These are phyloP conservation scores for Ephialtes manifestator DNA, from an alignment of 2,888 invertebrate genomes.

Conservation along the genomic window DNA sequence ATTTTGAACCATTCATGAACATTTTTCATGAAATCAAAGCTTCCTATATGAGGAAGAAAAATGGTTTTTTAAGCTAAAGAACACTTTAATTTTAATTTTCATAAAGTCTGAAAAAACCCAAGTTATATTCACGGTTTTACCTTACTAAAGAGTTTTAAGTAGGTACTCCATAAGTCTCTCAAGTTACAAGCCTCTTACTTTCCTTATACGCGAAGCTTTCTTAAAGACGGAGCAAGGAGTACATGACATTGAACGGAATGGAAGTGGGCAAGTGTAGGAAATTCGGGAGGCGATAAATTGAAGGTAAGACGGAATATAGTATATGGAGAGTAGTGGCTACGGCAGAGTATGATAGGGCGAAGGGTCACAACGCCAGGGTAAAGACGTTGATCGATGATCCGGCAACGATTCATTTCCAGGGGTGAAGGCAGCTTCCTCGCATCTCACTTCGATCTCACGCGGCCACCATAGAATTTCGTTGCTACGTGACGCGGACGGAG, in stretches of 20 bases:
- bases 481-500: slow-evolving; percentile 56
- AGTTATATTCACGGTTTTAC: not conserved
- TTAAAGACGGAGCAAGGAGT: not conserved
- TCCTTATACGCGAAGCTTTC: not conserved
- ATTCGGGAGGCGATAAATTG: slow-evolving; percentile 16
- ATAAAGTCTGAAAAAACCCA: no score
- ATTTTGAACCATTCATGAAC: no score
- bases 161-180: not conserved
- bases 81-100: not conserved
- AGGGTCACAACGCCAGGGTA: slow-evolving; percentile 32
- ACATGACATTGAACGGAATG: not conserved
- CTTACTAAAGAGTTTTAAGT: not conserved
- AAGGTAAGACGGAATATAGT: slow-evolving; percentile 25
- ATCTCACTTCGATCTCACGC: slow-evolving; percentile 55
- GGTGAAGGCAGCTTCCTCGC: slow-evolving; percentile 21
- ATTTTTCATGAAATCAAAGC: not conserved
- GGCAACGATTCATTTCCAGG: slow-evolving; percentile 41
- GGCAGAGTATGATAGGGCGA: slow-evolving; percentile 31
- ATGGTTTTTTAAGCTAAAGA: not conserved
- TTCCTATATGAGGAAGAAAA: not conserved
- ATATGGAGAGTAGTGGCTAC: not conserved
- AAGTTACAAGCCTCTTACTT: not conserved
- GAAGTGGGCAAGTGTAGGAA: not conserved
- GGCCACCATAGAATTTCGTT: slow-evolving; percentile 41
- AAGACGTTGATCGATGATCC: slow-evolving; percentile 62